A percentile compares a stretch with the other conserved stretches of the same genome.
phyloP scores from a whole-genome alignment of 92 coral and sea anemone species.

The Zoanthus gigantus region DNA sequence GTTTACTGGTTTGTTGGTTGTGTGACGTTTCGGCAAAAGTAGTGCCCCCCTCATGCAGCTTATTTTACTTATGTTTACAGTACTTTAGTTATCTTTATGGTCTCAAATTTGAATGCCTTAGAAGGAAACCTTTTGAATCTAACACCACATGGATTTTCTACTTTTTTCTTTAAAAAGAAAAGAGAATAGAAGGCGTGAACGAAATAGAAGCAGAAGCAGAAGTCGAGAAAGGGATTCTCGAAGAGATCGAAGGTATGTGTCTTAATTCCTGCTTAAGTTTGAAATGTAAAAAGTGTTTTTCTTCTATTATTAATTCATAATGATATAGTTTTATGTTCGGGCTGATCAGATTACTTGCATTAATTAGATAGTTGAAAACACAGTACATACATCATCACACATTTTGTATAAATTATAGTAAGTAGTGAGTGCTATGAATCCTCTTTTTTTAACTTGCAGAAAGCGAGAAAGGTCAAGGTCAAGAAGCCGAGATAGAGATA shows the following conservation, averaged over 20 bases:
- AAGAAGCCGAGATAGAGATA: slow-evolving; percentile 59
- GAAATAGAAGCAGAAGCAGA: slow-evolving; percentile 84
- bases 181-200: slow-evolving; percentile 56
- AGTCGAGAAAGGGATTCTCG: slow-evolving; percentile 79
- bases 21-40: no score
- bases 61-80: no score
- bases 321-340: no score
- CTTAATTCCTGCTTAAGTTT: no score
- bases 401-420: not conserved
- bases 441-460: slow-evolving; percentile 15
- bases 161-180: slow-evolving; percentile 29
- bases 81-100: no score
- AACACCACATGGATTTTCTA: not conserved
- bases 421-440: not conserved
- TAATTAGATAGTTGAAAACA: not conserved
- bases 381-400: not conserved
- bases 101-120: no score
- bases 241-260: slow-evolving; percentile 65
- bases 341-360: not conserved
- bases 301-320: no score
- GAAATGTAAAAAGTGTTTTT: no score
- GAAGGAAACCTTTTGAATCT: not conserved
- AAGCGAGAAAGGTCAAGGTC: slow-evolving; percentile 73
- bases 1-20: no score
- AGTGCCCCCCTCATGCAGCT: no score